Base-by-base conservation (phyloP, 2,113 vertebrate species). In the Empidonax alnorum region DNA sequence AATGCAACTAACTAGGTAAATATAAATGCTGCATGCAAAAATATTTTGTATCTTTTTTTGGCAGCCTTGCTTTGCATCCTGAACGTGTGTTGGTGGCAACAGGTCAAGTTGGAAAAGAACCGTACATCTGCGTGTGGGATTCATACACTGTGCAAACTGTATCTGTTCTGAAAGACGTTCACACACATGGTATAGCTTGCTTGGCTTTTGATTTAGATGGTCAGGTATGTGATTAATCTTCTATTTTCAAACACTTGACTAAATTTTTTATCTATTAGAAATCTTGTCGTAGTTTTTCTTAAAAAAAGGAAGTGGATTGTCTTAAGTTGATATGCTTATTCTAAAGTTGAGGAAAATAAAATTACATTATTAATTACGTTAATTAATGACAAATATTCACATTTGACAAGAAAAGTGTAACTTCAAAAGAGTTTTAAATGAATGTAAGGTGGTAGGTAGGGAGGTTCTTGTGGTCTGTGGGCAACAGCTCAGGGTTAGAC, bases 81-180 rank as follows among this genome's bases (percentile, higher is more conserved):
- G 99, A 99, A 92, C 98, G 98, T 77, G 98, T 99, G 90, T 96
- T 99, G 98, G 99, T 99, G 97, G 99, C 99, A 95, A 99, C 99
- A 17, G 99, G 99, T 96, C 99, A 99, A 98, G 99, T 99, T 98
- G 99, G 99, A 87, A 99, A 99, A 97, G 99, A 99, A 65, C 99
- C 99, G 6, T 99, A 99, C 94, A 99, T 99, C 97, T 99, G 99
- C 10, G 98, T 99, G 53, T 99, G 99, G 99, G 99, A 99, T 93
- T 99, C 99, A 1, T 99, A 99, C 97, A 99, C 99, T 41, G 98
- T 99, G 87, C 99, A 99, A 75, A 99, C 99, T 1, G 94, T 99
- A 52, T 99, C 99, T 67, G 97, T 99, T 94, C 98, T 99, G 87
- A 99, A 99, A 94, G 99, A 99, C 19, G 97, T 98, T 95, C 99